Conservation (phyloP, 2,113 vertebrate genomes). For the Thryonomys swinderianus region DNA sequence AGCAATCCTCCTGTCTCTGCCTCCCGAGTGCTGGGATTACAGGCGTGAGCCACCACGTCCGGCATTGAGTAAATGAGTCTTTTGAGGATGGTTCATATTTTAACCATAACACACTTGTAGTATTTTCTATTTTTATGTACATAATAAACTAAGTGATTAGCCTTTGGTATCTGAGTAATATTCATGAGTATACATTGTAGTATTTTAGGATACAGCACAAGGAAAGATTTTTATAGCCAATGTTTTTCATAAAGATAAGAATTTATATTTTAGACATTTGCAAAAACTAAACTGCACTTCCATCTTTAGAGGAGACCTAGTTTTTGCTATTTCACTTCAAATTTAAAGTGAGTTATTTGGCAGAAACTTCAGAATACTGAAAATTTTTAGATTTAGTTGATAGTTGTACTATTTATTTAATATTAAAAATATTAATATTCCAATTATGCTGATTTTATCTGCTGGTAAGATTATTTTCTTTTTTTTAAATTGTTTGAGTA, state of each 20-base stretch:
- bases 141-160: constrained; percentile 39
- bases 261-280: constrained; percentile 30
- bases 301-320: constrained; percentile 3
- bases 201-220: constrained; percentile 45
- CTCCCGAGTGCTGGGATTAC: no score
- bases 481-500: not conserved
- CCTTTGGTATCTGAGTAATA: constrained; percentile 4
- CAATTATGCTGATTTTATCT: not conserved
- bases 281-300: not conserved
- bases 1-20: no score
- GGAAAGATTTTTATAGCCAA: not conserved
- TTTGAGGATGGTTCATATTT: not conserved
- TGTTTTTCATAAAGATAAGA: not conserved
- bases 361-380: constrained; percentile 2
- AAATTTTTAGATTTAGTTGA: not conserved
- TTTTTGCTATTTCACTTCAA: constrained; percentile 42
- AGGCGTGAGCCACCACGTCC: no score
- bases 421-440: not conserved
- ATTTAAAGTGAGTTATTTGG: constrained; percentile 24
- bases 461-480: not conserved
- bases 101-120: not conserved
- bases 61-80: not conserved
- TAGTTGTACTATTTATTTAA: not conserved
- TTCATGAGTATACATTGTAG: not conserved
- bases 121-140: not conserved